phyloP scores from a whole-genome alignment of 30 jellyfish, hydroid and myxozoan species.

The Turritopsis dohrnii region DNA sequence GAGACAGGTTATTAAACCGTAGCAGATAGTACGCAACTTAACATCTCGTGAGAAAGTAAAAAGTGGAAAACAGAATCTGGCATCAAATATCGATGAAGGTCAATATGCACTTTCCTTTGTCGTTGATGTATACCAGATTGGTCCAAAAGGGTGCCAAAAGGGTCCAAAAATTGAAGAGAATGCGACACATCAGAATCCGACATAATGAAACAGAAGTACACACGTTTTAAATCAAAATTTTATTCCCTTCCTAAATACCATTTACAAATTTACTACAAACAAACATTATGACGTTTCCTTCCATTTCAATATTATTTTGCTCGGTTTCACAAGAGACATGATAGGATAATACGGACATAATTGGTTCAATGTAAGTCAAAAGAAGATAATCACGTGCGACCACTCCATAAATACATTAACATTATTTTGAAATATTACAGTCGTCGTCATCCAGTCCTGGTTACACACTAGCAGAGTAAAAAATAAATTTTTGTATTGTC shows the following conservation, averaged over 20 bases:
- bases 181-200: too few species aligned
- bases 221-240: too few species aligned
- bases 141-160: too few species aligned
- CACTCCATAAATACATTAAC: neutral
- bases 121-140: too few species aligned
- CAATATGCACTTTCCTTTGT: too few species aligned
- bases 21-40: neutral
- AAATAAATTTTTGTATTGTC: neutral
- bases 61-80: neutral
- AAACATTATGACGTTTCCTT: too few species aligned
- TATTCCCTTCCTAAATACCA: neutral
- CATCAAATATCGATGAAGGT: too few species aligned
- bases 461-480: neutral
- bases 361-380: neutral
- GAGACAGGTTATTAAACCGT: neutral
- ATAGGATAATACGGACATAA: neutral
- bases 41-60: neutral
- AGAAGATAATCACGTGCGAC: neutral
- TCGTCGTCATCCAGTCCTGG: neutral
- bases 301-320: neutral
- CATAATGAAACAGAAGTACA: too few species aligned
- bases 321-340: neutral
- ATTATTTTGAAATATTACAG: neutral
- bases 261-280: neutral
- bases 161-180: too few species aligned